A percentile compares a stretch with the other conserved stretches of the same genome.
phyloP scores from a whole-genome alignment of 2,797 vertebrate species.

The Thamnophis elegans region DNA sequence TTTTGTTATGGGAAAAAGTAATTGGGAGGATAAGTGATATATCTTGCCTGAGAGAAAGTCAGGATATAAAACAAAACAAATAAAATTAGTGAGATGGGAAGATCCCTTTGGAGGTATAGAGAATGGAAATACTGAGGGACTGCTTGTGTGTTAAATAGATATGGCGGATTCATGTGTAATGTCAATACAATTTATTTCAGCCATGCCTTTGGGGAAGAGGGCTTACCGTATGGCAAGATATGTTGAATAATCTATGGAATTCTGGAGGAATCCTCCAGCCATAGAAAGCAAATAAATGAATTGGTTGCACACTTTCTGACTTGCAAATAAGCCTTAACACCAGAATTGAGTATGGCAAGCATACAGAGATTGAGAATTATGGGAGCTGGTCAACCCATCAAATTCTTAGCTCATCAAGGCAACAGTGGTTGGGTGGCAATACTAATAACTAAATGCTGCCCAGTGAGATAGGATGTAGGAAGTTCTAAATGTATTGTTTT shows the following conservation, averaged over 20 bases:
- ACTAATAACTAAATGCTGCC: neutral
- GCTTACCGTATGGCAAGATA: neutral
- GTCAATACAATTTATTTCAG: neutral
- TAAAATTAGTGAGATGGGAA: neutral
- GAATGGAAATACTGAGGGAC: neutral
- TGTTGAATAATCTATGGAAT: neutral
- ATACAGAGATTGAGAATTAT: neutral
- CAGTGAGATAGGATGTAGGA: neutral
- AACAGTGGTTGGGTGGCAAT: neutral
- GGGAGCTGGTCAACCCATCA: neutral
- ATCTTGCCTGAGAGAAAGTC: neutral
- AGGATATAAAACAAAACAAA: neutral
- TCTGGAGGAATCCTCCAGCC: neutral
- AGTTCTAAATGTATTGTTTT: neutral
- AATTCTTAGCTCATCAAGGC: neutral
- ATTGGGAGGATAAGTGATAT: neutral
- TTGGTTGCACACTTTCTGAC: neutral
- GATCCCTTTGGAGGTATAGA: neutral
- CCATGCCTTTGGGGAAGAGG: neutral
- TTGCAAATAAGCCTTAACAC: neutral
- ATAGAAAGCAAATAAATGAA: neutral
- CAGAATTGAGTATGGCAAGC: neutral
- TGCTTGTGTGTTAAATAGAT: neutral
- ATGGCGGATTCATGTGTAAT: neutral
- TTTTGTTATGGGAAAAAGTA: neutral